phyloP scores from a whole-genome alignment of 2,888 invertebrate genomes.

The Athalia cordata region DNA sequence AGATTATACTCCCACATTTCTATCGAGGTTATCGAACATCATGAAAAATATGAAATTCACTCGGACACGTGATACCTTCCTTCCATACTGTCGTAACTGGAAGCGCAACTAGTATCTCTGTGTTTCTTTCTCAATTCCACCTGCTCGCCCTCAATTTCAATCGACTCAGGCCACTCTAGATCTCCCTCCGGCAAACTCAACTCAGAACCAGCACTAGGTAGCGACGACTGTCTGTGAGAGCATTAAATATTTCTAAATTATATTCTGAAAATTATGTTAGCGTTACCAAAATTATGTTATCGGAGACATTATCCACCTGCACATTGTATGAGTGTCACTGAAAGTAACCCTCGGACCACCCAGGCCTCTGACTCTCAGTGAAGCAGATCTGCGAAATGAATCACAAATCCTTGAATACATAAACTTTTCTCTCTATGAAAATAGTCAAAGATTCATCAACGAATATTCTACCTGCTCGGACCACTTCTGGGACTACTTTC shows the following conservation, averaged over 20 bases:
- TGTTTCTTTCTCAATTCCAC: slow-evolving; percentile 79
- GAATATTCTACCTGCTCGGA: slow-evolving; percentile 75
- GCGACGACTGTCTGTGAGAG: slow-evolving; percentile 80
- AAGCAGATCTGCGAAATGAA: slow-evolving; percentile 77
- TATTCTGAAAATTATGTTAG: background rate
- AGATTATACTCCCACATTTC: background rate
- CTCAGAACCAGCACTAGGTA: slow-evolving; percentile 85
- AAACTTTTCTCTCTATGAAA: background rate
- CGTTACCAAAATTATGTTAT: background rate
- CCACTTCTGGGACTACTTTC: slow-evolving; percentile 85
- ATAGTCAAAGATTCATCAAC: background rate
- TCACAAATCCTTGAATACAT: slow-evolving; percentile 11
- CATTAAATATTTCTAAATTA: slow-evolving; percentile 33
- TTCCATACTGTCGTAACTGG: slow-evolving; percentile 71
- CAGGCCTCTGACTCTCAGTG: slow-evolving; percentile 77
- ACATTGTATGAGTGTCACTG: slow-evolving; percentile 78
- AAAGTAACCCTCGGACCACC: slow-evolving; percentile 78
- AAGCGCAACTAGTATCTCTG: slow-evolving; percentile 66
- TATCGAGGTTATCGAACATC: background rate
- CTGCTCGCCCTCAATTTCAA: slow-evolving; percentile 80
- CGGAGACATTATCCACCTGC: slow-evolving; percentile 66
- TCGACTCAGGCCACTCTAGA: slow-evolving; percentile 78
- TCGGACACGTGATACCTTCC: slow-evolving; percentile 62
- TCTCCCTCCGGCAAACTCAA: slow-evolving; percentile 78
- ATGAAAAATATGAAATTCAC: too few species aligned